A percentile compares a stretch with the other conserved stretches of the same genome.
These are phyloP conservation scores for Neuroterus valhalla DNA, from an alignment of 1,140 invertebrate species.

Conservation along the genomic window DNA sequence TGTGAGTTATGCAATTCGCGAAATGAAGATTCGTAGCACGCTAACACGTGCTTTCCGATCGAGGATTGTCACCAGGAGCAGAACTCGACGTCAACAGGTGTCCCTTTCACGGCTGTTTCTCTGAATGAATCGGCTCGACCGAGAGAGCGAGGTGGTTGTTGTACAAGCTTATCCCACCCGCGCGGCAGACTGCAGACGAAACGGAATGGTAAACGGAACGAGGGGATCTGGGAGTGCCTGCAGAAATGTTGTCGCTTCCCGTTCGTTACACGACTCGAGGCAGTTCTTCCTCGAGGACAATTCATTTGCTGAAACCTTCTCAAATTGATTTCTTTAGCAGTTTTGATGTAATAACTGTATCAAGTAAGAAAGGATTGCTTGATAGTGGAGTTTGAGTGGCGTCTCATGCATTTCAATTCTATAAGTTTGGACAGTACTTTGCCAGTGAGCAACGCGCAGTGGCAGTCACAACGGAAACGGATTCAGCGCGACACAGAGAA, in stretches of 20 bases:
- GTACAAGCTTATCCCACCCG: conserved; percentile 72
- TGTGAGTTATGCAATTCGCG: conserved; percentile 1
- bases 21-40: conserved; percentile 49
- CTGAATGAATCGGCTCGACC: conserved; percentile 74
- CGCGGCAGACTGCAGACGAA: conserved; percentile 72
- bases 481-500: conserved; percentile 67
- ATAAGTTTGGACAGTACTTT: conserved; percentile 63
- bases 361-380: background rate
- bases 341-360: background rate
- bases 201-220: conserved; percentile 75
- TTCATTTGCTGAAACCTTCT: background rate
- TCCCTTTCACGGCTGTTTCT: conserved; percentile 76
- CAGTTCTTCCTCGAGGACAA: background rate
- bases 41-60: conserved; percentile 63
- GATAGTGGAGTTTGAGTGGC: background rate
- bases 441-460: conserved; percentile 61
- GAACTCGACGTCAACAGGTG: conserved; percentile 72
- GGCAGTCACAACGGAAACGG: conserved; percentile 73
- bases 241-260: conserved; percentile 56
- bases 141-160: conserved; percentile 66
- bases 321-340: background rate
- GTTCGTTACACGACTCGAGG: background rate
- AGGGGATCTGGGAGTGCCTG: conserved; percentile 62
- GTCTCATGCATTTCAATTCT: background rate
- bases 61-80: conserved; percentile 69